Conservation (phyloP, 2,113 vertebrate species). For the Callithrix jacchus region DNA sequence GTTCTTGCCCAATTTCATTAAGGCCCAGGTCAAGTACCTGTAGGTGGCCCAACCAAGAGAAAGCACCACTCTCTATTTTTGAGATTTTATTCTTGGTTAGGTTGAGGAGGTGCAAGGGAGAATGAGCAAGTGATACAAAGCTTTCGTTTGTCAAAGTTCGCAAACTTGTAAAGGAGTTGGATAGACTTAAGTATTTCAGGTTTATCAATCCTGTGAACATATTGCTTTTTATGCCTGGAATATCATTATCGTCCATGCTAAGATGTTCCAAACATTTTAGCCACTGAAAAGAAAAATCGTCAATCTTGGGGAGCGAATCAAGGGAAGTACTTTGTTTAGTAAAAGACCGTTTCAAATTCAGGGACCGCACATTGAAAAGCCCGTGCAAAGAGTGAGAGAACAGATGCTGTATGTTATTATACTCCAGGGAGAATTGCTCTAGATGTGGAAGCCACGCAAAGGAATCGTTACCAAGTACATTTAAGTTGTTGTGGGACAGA, state of each 20-base stretch:
- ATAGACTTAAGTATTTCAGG: constrained; percentile 88
- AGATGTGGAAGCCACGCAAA: constrained; percentile 89
- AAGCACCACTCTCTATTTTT: constrained; percentile 84
- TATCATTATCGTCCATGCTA: constrained; percentile 85
- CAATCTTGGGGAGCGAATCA: constrained; percentile 73
- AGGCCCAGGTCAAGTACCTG: constrained; percentile 88
- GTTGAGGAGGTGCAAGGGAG: constrained; percentile 89
- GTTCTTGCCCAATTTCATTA: constrained; percentile 90
- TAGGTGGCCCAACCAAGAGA: constrained; percentile 87
- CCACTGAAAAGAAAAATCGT: constrained; percentile 90
- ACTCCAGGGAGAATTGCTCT: constrained; percentile 84
- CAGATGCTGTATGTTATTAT: constrained; percentile 86
- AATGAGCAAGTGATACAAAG: constrained; percentile 89
- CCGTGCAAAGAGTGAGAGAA: constrained; percentile 87
- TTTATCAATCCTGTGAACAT: constrained; percentile 90
- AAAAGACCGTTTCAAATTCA: constrained; percentile 87
- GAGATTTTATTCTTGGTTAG: constrained; percentile 87
- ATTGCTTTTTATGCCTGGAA: constrained; percentile 81
- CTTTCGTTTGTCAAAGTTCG: constrained; percentile 87
- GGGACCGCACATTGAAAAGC: constrained; percentile 85
- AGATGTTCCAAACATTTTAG: constrained; percentile 88
- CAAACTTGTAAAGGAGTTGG: constrained; percentile 83
- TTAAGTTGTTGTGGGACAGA: constrained; percentile 88
- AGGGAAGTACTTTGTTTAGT: constrained; percentile 65
- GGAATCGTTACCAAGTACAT: constrained; percentile 82